Base-by-base conservation (phyloP, 2,888 invertebrate genomes). In the Azorinus chamasolen region DNA sequence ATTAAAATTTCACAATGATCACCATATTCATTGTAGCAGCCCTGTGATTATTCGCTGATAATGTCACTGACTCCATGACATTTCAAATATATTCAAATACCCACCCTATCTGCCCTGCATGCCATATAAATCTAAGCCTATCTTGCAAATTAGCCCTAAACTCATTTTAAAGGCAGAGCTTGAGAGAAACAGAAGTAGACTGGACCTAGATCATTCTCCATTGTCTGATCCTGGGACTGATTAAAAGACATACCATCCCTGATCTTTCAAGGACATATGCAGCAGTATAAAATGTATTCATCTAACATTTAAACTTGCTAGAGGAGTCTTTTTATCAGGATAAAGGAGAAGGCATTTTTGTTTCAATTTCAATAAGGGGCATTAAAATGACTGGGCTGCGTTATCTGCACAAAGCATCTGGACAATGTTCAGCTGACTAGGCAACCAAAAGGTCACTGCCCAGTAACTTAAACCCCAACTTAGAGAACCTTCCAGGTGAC, bases 121-220 rank as follows among this genome's bases (percentile, higher is more conserved):
- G 77, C 55, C 77, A 76, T 64, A 77, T 77, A 72, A 72, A 77
- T 72, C 71, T 68, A 59, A 24, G 48, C 58, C 41, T 77, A 77
- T 77, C 77, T 72, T 46, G 59, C 62, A 68, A 77, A 77, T 77
- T 66, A 77, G 72, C 55, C 68, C 76, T 62, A 63, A 68, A 70
- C 72, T 77, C 72, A 72, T 72, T 77, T 77, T 68, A 77, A 72
- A 72, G 71, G 71, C 72, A 77, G 64, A 68, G 32, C n/a, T n/a
- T 27, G 32, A 32, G 10, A 4, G 10, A 32, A 10, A 32, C 4
- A 32, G 10, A 32, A 4, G 4, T 32, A 4, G 32, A 10, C 32
- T 32, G 5, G 10, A 10, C 32, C 4, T 32, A 32, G 32, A 4
- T 32, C 32, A 4, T 32, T 32, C 32, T 32, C 32, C 32, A 32